Conservation (phyloP, 1,140 invertebrate genomes). For the Homalodisca vitripennis region DNA sequence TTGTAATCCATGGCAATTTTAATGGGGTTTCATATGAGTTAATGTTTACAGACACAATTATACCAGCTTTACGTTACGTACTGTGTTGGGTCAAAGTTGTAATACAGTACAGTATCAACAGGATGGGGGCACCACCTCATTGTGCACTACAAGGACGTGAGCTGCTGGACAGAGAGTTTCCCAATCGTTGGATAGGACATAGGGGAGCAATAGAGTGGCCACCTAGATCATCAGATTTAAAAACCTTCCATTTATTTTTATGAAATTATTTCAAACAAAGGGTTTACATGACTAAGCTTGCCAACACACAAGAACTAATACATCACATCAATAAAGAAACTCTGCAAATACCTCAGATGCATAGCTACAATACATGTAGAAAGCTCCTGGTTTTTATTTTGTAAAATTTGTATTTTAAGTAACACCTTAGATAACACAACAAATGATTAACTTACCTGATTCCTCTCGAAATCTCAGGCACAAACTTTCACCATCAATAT, state of each 20-base stretch:
- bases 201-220: too few species aligned
- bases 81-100: too few species aligned
- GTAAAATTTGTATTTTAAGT: slow-evolving; percentile 6
- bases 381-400: not conserved
- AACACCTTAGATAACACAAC: slow-evolving; percentile 7
- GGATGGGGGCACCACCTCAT: too few species aligned
- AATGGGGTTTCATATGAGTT: too few species aligned
- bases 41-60: too few species aligned
- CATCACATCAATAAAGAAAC: not conserved
- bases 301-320: not conserved
- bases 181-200: too few species aligned
- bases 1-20: too few species aligned
- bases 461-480: slow-evolving; percentile 42
- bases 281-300: not conserved
- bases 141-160: too few species aligned
- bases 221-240: too few species aligned
- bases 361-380: not conserved
- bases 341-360: not conserved
- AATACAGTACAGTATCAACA: too few species aligned
- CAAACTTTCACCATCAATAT: slow-evolving; percentile 44
- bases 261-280: not conserved
- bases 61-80: too few species aligned
- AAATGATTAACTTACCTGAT: slow-evolving; percentile 36
- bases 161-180: too few species aligned
- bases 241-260: slow-evolving; percentile 5